phyloP scores from a whole-genome alignment of 2,888 invertebrate genomes.

The Hypolimnas misippus region DNA sequence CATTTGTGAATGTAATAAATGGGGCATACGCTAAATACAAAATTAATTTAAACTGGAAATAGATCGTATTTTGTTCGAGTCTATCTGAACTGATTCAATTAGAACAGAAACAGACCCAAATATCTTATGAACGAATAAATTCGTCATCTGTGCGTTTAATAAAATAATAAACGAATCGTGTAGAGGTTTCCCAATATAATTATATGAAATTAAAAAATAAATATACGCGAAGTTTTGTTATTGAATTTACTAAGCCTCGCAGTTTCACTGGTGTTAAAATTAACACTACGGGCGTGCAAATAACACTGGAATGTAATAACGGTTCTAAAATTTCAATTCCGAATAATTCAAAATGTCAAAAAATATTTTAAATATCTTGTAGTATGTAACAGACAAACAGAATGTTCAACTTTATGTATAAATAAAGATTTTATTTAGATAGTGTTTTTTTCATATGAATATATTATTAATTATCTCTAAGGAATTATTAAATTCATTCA shows the following conservation, averaged over 20 bases:
- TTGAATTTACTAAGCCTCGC: neutral
- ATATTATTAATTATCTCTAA: neutral
- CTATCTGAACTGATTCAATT: slow-evolving; percentile 38
- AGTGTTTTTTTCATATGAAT: neutral
- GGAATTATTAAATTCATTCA: too few species aligned
- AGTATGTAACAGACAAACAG: too few species aligned
- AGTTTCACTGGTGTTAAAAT: too few species aligned
- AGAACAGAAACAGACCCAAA: slow-evolving; percentile 39
- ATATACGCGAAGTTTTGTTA: too few species aligned
- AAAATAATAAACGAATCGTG: slow-evolving; percentile 17
- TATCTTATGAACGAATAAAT: slow-evolving; percentile 33
- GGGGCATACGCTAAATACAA: slow-evolving; percentile 77
- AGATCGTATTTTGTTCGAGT: slow-evolving; percentile 42
- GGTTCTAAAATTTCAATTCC: too few species aligned
- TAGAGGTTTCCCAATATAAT: slow-evolving; percentile 16
- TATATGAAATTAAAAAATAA: slow-evolving; percentile 15
- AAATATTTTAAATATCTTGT: too few species aligned
- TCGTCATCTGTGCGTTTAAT: slow-evolving; percentile 21
- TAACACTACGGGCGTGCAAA: too few species aligned
- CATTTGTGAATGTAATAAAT: slow-evolving; percentile 82
- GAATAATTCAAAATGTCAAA: too few species aligned
- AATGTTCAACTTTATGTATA: neutral
- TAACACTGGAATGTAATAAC: too few species aligned
- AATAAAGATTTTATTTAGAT: neutral
- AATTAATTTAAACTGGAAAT: slow-evolving; percentile 58